Conservation (phyloP, 2,797 vertebrate genomes). For the Anableps anableps region DNA sequence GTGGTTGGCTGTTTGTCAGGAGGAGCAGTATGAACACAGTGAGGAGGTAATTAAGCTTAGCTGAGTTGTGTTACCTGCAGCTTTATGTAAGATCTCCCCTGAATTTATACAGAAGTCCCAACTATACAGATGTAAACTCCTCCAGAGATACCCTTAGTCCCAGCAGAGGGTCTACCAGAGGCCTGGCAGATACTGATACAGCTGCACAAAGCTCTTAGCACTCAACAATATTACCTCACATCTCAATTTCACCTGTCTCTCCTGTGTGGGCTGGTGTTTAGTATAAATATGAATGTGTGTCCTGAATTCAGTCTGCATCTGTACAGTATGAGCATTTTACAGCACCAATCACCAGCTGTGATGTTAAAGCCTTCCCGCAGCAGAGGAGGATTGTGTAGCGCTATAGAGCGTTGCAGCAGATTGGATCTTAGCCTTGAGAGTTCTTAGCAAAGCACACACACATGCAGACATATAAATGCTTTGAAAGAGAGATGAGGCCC, state of each 20-base stretch:
- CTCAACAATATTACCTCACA: constrained; percentile 56
- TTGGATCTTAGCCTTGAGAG: constrained; percentile 58
- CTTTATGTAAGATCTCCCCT: constrained; percentile 30
- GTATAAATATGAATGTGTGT: constrained; percentile 4
- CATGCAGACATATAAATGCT: constrained; percentile 24
- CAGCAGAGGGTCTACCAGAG: constrained; percentile 51
- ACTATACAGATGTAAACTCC: constrained; percentile 40
- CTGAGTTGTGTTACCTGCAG: constrained; percentile 35
- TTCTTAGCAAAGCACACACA: constrained; percentile 59
- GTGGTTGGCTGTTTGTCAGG: constrained; percentile 52
- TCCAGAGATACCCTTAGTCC: constrained; percentile 46
- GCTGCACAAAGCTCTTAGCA: constrained; percentile 55
- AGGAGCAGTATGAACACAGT: constrained; percentile 12
- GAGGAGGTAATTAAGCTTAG: constrained; percentile 58
- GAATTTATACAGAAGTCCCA: constrained; percentile 39
- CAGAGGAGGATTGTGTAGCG: constrained; percentile 48
- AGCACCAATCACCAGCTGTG: constrained; percentile 48
- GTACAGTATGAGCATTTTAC: constrained; percentile 39
- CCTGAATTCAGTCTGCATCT: constrained; percentile 30
- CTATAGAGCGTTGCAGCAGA: constrained; percentile 50
- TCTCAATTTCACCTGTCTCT: constrained; percentile 54
- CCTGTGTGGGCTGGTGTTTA: constrained; percentile 31
- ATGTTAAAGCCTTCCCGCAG: constrained; percentile 60
- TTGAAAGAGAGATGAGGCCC: constrained; percentile 38
- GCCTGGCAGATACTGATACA: constrained; percentile 65